Conservation (phyloP, 2,888 invertebrate species). For the Trichogramma evanescens region DNA sequence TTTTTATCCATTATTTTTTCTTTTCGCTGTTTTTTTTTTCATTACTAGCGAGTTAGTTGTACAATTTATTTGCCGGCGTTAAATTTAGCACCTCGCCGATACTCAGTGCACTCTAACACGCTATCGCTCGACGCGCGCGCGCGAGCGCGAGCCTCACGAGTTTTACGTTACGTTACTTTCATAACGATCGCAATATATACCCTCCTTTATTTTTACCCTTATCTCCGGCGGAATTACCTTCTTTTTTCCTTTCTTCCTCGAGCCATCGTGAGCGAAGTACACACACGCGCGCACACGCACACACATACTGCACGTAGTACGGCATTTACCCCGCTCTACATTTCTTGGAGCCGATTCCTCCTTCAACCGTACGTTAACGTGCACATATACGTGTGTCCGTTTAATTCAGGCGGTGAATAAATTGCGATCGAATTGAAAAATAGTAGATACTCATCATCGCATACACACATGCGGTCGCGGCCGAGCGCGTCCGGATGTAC, state of each 20-base stretch:
- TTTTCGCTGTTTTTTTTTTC: conserved; percentile 28
- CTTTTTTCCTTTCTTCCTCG: conserved; percentile 7
- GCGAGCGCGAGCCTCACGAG: conserved; percentile 32
- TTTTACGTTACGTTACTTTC: conserved; percentile 33
- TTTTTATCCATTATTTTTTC: conserved; percentile 22
- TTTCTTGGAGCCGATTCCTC: neutral
- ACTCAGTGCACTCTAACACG: conserved; percentile 45
- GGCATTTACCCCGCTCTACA: neutral
- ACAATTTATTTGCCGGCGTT: conserved; percentile 40
- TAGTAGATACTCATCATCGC: conserved; percentile 6
- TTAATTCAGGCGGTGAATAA: neutral
- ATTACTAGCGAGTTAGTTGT: conserved; percentile 39
- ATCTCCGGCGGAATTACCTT: conserved; percentile 22
- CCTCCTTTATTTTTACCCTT: conserved; percentile 1
- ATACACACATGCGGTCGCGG: no score
- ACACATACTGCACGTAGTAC: neutral
- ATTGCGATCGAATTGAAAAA: conserved; percentile 15
- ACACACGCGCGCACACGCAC: neutral
- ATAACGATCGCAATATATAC: conserved; percentile 39
- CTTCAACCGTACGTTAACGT: neutral
- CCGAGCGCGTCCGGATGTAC: conserved; percentile 6
- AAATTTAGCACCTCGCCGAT: conserved; percentile 35
- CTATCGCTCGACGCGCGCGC: conserved; percentile 31
- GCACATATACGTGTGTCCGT: neutral
- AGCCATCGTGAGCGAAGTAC: neutral